These are phyloP conservation scores for Chrysaora quinquecirrha DNA, from an alignment of 30 jellyfish, hydroid and myxozoan species.

Conservation along the genomic window DNA sequence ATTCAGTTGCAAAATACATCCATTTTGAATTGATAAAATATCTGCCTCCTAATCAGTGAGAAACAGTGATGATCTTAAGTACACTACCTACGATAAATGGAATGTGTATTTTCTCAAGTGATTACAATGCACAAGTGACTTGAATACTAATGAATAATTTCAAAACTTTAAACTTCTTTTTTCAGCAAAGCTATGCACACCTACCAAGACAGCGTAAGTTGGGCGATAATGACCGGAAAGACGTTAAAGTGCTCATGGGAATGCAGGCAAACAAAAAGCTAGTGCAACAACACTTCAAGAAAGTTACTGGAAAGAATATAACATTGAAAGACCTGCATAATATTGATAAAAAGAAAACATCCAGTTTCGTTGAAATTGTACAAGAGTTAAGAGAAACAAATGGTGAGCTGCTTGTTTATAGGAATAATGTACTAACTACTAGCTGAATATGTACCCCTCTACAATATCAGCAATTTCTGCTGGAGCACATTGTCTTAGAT, in stretches of 20 bases:
- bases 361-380: constrained; percentile 8
- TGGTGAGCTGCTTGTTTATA: not conserved
- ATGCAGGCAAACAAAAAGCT: constrained; percentile 32
- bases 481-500: not conserved
- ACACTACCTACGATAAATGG: not conserved
- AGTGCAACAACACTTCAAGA: not conserved
- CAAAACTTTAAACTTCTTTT: constrained; percentile 1
- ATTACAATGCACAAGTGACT: not conserved
- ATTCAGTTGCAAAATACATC: not conserved
- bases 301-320: constrained; percentile 31
- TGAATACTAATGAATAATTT: not conserved
- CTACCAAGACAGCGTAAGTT: constrained; percentile 47
- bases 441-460: not conserved
- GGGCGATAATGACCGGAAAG: not conserved
- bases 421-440: not conserved
- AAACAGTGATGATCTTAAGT: not conserved
- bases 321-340: constrained; percentile 15
- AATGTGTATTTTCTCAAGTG: not conserved
- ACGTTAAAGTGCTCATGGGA: not conserved
- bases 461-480: constrained; percentile 1
- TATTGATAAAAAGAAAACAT: constrained; percentile 6
- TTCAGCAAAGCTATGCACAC: constrained; percentile 29
- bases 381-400: constrained; percentile 15
- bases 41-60: constrained; percentile 1
- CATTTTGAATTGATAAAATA: not conserved